Conservation (phyloP, 2,888 invertebrate species). For the Phengaris alcon region DNA sequence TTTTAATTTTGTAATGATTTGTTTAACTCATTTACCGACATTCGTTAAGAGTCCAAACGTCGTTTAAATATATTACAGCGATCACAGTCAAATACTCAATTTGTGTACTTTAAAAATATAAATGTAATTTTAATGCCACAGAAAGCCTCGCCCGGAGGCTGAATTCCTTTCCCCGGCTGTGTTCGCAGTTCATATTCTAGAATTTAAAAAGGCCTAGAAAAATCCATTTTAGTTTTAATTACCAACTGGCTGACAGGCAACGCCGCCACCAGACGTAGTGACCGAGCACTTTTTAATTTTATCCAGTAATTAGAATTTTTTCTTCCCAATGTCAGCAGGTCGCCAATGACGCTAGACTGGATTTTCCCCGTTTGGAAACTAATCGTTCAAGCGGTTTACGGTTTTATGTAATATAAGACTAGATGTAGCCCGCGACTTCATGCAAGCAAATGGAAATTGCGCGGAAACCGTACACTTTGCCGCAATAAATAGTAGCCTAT, state of each 20-base stretch:
- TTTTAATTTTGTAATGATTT: neutral
- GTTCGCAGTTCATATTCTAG: slow-evolving; percentile 26
- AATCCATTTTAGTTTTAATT: slow-evolving; percentile 57
- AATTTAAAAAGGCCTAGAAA: slow-evolving; percentile 40
- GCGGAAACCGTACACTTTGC: no score
- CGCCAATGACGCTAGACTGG: slow-evolving; percentile 35
- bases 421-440: no score
- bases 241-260: slow-evolving; percentile 46
- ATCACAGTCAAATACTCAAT: neutral
- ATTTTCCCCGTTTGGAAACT: slow-evolving; percentile 26
- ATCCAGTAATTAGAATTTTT: slow-evolving; percentile 64
- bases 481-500: no score
- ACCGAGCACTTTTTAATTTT: slow-evolving; percentile 56
- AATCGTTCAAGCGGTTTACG: slow-evolving; percentile 12
- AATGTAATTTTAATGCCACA: slow-evolving; percentile 12
- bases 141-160: neutral
- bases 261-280: slow-evolving; percentile 48
- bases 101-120: neutral
- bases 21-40: neutral
- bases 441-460: no score
- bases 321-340: slow-evolving; percentile 40
- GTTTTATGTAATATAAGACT: neutral
- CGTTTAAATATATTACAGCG: neutral
- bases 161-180: neutral
- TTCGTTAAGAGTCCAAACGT: no score